Evolutionary conservation across 2,797 vertebrate species (phyloP).

Genomic region (Pterois miles): DNA sequence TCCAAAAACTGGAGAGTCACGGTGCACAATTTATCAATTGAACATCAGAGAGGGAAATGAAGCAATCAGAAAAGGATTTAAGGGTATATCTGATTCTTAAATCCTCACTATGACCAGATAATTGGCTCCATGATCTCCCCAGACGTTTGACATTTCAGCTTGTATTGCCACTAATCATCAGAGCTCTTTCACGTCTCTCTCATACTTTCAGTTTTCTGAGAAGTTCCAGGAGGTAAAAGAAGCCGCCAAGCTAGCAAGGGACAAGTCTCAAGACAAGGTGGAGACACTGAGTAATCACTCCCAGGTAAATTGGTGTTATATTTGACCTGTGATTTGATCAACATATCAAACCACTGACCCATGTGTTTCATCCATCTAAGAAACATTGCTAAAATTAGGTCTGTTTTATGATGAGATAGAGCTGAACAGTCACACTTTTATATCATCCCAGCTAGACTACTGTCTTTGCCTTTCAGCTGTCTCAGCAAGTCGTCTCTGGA

Average conservation of each 20-base stretch:
- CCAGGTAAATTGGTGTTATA: constrained; percentile 81
- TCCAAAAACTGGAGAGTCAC: not conserved
- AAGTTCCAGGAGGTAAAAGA: constrained; percentile 98
- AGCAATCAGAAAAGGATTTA: not conserved
- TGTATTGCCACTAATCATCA: constrained; percentile 2
- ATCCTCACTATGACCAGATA: not conserved
- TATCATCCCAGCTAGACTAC: not conserved
- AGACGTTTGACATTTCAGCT: not conserved
- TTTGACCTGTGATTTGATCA: not conserved
- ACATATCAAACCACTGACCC: not conserved
- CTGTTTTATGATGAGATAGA: not conserved
- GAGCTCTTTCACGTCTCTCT: constrained; percentile 9
- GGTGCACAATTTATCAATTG: not conserved
- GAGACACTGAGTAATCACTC: constrained; percentile 94
- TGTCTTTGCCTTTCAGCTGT: too few species aligned
- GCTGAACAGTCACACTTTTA: not conserved
- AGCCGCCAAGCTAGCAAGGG: constrained; percentile 91
- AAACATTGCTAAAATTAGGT: not conserved
- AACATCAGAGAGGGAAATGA: not conserved
- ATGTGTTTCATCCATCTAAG: not conserved
- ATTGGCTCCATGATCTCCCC: constrained; percentile 5
- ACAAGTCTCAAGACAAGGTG: constrained; percentile 94
- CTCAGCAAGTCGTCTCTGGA: too few species aligned
- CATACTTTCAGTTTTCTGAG: constrained; percentile 90
- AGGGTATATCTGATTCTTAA: not conserved